A percentile compares a stretch with the other conserved stretches of the same genome.
These are phyloP conservation scores for Drosophila eugracilis DNA, from an alignment of 1,140 invertebrate genomes.

Conservation along the genomic window DNA sequence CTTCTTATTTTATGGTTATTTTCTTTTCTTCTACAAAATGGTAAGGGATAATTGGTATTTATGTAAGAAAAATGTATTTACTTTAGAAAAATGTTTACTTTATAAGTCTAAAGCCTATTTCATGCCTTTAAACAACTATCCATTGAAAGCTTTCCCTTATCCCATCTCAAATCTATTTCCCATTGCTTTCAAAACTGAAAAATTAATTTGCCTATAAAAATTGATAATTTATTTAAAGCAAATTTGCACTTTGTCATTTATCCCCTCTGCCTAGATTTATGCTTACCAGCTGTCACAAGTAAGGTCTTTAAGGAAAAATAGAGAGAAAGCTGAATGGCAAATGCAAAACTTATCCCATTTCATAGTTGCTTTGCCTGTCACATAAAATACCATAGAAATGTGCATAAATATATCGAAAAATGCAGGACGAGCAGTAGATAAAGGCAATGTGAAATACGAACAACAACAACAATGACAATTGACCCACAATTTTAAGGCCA, in stretches of 20 bases:
- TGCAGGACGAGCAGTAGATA: slow-evolving; percentile 12
- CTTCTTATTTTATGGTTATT: neutral
- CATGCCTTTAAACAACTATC: too few species aligned
- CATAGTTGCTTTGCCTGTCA: slow-evolving; percentile 38
- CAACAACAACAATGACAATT: slow-evolving; percentile 28
- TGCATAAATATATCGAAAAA: slow-evolving; percentile 35
- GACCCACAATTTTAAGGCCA: slow-evolving; percentile 45
- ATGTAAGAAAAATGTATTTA: too few species aligned
- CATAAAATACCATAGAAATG: slow-evolving; percentile 42
- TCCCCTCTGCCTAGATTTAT: slow-evolving; percentile 14
- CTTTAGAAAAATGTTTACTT: too few species aligned
- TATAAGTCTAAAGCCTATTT: too few species aligned
- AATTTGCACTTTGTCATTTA: slow-evolving; percentile 38
- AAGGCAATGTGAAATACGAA: slow-evolving; percentile 10
- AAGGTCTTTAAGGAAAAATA: slow-evolving; percentile 6
- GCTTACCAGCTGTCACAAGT: slow-evolving; percentile 29
- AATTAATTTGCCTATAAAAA: slow-evolving; percentile 26
- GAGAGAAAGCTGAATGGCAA: neutral
- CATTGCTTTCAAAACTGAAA: neutral
- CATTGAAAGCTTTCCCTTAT: neutral
- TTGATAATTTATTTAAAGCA: slow-evolving; percentile 29
- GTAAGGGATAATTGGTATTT: too few species aligned
- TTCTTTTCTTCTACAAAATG: neutral
- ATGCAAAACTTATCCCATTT: slow-evolving; percentile 36
- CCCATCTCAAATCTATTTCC: neutral